phyloP scores from a whole-genome alignment of 1,140 invertebrate species.

The Philotrypesis tridentata region DNA sequence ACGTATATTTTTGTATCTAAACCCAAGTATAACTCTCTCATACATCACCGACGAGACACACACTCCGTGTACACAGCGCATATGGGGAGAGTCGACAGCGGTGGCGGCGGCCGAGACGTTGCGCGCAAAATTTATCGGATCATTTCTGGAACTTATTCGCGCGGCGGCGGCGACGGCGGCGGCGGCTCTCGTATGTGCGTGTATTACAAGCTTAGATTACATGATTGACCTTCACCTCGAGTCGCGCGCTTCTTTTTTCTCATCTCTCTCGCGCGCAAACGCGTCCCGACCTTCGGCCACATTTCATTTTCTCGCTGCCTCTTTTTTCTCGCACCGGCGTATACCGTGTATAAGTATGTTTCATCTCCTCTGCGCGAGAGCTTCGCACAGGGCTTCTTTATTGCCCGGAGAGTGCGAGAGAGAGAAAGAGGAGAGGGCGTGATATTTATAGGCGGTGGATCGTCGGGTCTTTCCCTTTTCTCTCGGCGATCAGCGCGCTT shows the following conservation, averaged over 20 bases:
- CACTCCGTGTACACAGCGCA: not conserved
- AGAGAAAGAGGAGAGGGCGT: too few relatives aligned
- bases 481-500: not conserved
- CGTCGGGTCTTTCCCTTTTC: not conserved
- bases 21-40: not conserved
- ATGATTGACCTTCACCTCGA: conserved; percentile 44
- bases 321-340: not conserved
- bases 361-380: not conserved
- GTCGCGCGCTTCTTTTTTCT: conserved; percentile 21
- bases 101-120: too few relatives aligned
- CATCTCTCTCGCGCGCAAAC: too few relatives aligned
- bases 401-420: not conserved
- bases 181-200: not conserved
- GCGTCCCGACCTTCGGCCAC: conserved; percentile 6
- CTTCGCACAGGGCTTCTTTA: not conserved
- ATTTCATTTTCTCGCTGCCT: not conserved
- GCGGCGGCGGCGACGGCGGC: too few relatives aligned
- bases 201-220: conserved; percentile 29
- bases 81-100: not conserved
- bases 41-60: not conserved
- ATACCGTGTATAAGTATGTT: not conserved
- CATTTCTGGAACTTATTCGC: conserved; percentile 24
- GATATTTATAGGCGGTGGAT: not conserved
- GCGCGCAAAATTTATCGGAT: conserved; percentile 23
- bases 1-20: conserved; percentile 1